A percentile compares a stretch with the other conserved stretches of the same genome.
Evolutionary conservation across 2,888 invertebrate species (phyloP).

Genomic region (Ramazzottius varieornatus): DNA sequence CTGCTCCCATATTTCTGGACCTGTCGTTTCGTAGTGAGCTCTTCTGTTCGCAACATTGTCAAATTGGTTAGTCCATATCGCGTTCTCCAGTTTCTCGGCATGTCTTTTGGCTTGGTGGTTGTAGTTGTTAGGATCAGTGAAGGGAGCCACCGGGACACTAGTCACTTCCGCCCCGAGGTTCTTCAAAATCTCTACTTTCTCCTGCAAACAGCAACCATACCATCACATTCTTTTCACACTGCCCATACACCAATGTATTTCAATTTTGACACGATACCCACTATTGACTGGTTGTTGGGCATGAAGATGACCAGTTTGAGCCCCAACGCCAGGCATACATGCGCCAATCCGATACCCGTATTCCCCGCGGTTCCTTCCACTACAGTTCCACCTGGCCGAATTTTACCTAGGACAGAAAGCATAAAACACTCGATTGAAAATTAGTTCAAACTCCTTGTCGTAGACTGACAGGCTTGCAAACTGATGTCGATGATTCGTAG

Average conservation of each 20-base stretch:
- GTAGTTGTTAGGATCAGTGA: conserved; percentile 20
- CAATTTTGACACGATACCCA: conserved; percentile 6
- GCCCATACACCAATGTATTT: too few species aligned
- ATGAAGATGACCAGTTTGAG: conserved; percentile 23
- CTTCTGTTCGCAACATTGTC: conserved; percentile 21
- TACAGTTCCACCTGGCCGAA: conserved; percentile 20
- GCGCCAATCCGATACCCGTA: conserved; percentile 23
- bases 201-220: conserved; percentile 11
- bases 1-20: conserved; percentile 22
- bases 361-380: conserved; percentile 24
- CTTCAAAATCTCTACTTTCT: conserved; percentile 19
- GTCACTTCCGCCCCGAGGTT: conserved; percentile 20
- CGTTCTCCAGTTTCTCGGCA: conserved; percentile 20
- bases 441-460: too few species aligned
- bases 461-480: not conserved
- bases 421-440: not conserved
- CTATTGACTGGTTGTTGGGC: conserved; percentile 22
- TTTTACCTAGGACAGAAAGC: too few species aligned
- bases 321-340: conserved; percentile 21
- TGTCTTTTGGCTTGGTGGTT: conserved; percentile 21
- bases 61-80: conserved; percentile 24
- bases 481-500: too few species aligned
- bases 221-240: not conserved
- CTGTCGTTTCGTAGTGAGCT: conserved; percentile 22
- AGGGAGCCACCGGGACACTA: conserved; percentile 20